Conservation (phyloP, 1,140 invertebrate species). For the Polypedilum pembai region DNA sequence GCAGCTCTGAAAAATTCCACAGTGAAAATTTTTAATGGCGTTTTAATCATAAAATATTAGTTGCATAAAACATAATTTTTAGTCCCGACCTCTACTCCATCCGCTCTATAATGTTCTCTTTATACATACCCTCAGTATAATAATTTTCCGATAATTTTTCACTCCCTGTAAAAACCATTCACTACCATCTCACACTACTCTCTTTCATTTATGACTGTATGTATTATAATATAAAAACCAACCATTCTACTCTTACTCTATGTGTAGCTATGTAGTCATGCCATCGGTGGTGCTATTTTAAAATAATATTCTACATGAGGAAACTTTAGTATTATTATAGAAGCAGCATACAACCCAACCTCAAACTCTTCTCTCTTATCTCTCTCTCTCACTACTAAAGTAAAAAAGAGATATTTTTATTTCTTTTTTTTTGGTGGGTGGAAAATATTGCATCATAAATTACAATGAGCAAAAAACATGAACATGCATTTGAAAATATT, state of each 20-base stretch:
- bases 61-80: conserved; percentile 21
- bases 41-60: conserved; percentile 28
- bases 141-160: conserved; percentile 19
- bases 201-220: conserved; percentile 5
- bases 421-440: background rate
- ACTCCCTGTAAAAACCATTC: background rate
- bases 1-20: background rate
- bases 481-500: background rate
- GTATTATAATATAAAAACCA: background rate
- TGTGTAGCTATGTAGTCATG: background rate
- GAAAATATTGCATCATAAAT: conserved; percentile 26
- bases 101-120: background rate
- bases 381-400: background rate
- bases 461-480: conserved; percentile 1
- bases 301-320: too few species aligned
- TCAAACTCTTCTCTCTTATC: background rate
- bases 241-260: background rate
- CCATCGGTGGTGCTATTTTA: background rate
- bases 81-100: background rate
- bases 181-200: background rate
- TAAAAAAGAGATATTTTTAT: background rate
- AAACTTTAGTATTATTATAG: background rate
- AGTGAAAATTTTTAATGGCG: conserved; percentile 10
- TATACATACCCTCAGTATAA: background rate
- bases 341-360: background rate